These are phyloP conservation scores for Catharus minimus DNA, from an alignment of 2,113 vertebrate species.

Conservation along the genomic window DNA sequence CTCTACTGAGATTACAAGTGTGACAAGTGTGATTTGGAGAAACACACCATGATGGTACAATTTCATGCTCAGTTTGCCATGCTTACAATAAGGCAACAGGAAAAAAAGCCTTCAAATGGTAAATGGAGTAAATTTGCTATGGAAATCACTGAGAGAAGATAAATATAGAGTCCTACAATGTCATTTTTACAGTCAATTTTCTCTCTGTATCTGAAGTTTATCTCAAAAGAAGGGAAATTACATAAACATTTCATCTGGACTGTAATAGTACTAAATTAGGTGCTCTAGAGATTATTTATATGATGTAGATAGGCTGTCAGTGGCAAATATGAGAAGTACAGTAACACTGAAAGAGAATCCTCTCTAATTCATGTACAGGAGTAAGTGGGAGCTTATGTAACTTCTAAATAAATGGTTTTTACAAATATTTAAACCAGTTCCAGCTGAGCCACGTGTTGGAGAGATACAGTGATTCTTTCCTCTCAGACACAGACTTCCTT, in stretches of 20 bases:
- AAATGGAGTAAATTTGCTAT: constrained; percentile 61
- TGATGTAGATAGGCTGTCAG: constrained; percentile 36
- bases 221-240: constrained; percentile 66
- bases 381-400: constrained; percentile 22
- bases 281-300: constrained; percentile 54
- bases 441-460: not conserved
- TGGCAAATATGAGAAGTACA: constrained; percentile 32
- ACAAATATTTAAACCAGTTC: not conserved
- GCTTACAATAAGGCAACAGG: constrained; percentile 40
- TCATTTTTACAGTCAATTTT: constrained; percentile 62
- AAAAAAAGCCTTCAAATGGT: constrained; percentile 39
- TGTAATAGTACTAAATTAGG: constrained; percentile 57
- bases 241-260: constrained; percentile 65
- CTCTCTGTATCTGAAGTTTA: constrained; percentile 55
- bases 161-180: constrained; percentile 53
- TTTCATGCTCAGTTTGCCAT: constrained; percentile 67
- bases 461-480: not conserved
- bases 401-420: constrained; percentile 1
- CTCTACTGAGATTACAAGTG: constrained; percentile 42
- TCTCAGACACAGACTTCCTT: not conserved
- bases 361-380: constrained; percentile 24
- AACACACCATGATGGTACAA: constrained; percentile 57
- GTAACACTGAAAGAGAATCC: not conserved
- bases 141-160: constrained; percentile 59
- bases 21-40: constrained; percentile 63